Conservation (phyloP, 2,797 vertebrate genomes). For the Amblyopsis hoosieri region DNA sequence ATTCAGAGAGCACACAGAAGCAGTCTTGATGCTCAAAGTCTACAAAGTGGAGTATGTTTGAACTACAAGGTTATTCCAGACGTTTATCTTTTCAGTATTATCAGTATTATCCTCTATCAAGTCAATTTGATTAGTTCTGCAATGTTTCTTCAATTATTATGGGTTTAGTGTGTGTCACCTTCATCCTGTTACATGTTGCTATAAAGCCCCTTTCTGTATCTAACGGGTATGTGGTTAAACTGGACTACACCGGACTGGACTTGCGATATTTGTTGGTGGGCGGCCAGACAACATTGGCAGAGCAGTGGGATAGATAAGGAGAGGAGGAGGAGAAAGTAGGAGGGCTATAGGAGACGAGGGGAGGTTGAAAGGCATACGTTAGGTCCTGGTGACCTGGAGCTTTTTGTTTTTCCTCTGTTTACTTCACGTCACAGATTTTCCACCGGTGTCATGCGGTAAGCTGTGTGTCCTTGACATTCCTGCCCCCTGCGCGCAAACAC, state of each 20-base stretch:
- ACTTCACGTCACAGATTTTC: slow-evolving; percentile 25
- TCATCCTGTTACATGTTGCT: too few species aligned
- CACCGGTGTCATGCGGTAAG: slow-evolving; percentile 12
- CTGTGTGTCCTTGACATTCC: slow-evolving; percentile 1
- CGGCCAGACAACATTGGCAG: not conserved
- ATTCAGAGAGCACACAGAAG: too few species aligned
- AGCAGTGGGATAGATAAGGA: slow-evolving; percentile 23
- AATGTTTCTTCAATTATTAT: too few species aligned
- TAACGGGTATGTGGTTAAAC: too few species aligned
- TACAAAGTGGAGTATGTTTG: too few species aligned
- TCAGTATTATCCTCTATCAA: too few species aligned
- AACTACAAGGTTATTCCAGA: too few species aligned
- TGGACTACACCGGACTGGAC: not conserved
- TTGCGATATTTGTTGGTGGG: not conserved
- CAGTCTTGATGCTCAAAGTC: too few species aligned
- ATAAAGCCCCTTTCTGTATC: too few species aligned
- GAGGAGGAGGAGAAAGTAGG: slow-evolving; percentile 25
- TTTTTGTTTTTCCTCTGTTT: slow-evolving; percentile 6
- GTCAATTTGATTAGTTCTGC: too few species aligned
- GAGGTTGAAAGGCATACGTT: slow-evolving; percentile 26
- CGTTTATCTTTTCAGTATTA: too few species aligned
- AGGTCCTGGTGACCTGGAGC: slow-evolving; percentile 25
- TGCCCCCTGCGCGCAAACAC: not conserved
- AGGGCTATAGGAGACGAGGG: slow-evolving; percentile 1
- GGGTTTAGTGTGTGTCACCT: too few species aligned